These are phyloP conservation scores for Orthonychiurus folsomi DNA, from an alignment of 2,888 invertebrate genomes.

Conservation along the genomic window DNA sequence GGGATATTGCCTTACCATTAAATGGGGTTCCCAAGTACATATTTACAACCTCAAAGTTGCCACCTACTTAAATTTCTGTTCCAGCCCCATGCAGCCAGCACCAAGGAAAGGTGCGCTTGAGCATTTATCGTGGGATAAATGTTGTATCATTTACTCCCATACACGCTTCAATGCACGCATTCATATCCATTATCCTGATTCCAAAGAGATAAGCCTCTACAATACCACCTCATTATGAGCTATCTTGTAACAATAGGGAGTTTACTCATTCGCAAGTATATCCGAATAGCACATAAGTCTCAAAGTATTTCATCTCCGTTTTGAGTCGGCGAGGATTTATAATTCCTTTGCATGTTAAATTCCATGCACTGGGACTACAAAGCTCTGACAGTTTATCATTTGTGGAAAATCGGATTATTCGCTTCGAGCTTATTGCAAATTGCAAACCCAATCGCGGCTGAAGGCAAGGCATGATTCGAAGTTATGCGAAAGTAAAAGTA, in stretches of 20 bases:
- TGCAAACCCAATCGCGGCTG: too few relatives aligned
- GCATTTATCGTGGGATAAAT: neutral
- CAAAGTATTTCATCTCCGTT: too few relatives aligned
- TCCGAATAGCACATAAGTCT: too few relatives aligned
- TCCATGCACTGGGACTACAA: too few relatives aligned
- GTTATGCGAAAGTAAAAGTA: too few relatives aligned
- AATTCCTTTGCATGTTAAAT: too few relatives aligned
- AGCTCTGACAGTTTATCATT: too few relatives aligned
- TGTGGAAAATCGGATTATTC: too few relatives aligned
- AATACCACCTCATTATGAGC: neutral
- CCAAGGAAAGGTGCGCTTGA: neutral
- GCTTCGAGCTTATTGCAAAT: too few relatives aligned
- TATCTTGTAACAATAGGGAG: neutral
- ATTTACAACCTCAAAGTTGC: neutral
- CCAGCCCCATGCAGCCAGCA: neutral
- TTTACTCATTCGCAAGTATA: too few relatives aligned
- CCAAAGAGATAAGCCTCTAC: neutral
- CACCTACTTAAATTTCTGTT: constrained; percentile 1
- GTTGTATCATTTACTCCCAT: constrained; percentile 1
- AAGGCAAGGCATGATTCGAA: too few relatives aligned
- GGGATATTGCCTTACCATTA: neutral
- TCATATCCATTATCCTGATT: neutral
- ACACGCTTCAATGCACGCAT: neutral
- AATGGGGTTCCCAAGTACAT: neutral
- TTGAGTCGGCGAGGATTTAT: too few relatives aligned